Base-by-base conservation (phyloP, 2,113 vertebrate genomes). In the Phrynosoma platyrhinos region DNA sequence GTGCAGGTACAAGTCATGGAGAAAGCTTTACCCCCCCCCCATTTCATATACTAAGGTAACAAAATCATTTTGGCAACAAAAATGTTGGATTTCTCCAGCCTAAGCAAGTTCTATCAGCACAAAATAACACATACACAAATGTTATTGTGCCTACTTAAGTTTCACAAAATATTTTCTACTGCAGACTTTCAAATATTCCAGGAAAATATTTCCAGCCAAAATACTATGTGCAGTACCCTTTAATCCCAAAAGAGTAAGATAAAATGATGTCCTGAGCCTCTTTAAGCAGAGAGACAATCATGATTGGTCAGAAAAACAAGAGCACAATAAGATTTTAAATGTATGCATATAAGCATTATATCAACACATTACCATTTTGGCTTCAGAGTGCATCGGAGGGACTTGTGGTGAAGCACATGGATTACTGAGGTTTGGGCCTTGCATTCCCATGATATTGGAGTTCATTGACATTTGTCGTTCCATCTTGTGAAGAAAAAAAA, bases 401-500 rank as follows among this genome's bases (percentile, higher is more conserved):
- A 99, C 97, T 96, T 99, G 99, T 94, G 98, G 97, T 94, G 98
- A 99, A 94, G 98, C 98, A 91, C 98, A 99, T 1, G 98, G 98
- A 92, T 96, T 98, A 95, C 77, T 98, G 97, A 99, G 98, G 95
- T 98, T 95, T 30, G 98, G 98, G 85, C 98, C 98, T 95, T 98
- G 99, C 98, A 99, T 98, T 87, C 98, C 98, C 98, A 99, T 98
- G 97, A 99, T 98, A 97, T 97, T 98, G 96, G 98, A 98, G 92
- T 98, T 98, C 98, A 99, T 98, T n/a, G 98, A 98, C 98, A 99
- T 99, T 96, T 99, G 98, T 93, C 98, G 97, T 95, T 99, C 99
- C 98, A 99, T 99, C 99, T 99, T 96, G 95, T 87, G 89, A 95
- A 91, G 84, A 86, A 90, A 84, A 94, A 91, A 85, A 68, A 40